These are phyloP conservation scores for Chaetodon auriga DNA, from an alignment of 2,113 vertebrate genomes.

Conservation along the genomic window DNA sequence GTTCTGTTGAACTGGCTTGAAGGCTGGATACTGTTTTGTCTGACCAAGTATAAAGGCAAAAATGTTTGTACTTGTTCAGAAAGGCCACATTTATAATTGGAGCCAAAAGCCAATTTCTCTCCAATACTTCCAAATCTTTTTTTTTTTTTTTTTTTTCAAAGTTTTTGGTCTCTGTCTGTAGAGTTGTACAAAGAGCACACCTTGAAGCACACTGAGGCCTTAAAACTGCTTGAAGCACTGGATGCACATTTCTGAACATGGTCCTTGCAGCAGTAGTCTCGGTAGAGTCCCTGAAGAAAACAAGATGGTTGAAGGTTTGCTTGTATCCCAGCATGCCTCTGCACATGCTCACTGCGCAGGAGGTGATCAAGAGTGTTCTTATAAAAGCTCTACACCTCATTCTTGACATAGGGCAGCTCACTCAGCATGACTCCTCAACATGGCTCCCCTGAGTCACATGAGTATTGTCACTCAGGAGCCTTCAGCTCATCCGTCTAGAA, in stretches of 20 bases:
- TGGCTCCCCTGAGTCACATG: slow-evolving; percentile 19
- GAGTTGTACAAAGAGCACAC: neutral
- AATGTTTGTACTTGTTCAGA: too few relatives aligned
- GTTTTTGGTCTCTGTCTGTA: neutral
- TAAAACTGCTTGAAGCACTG: too few relatives aligned
- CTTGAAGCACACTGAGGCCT: too few relatives aligned
- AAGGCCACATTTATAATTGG: neutral
- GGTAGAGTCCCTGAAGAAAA: neutral
- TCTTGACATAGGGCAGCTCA: slow-evolving; percentile 30
- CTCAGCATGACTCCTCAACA: slow-evolving; percentile 50
- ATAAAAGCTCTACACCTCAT: slow-evolving; percentile 15
- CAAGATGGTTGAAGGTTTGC: slow-evolving; percentile 1
- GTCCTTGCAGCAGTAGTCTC: too few relatives aligned
- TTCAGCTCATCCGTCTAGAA: slow-evolving; percentile 15
- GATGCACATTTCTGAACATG: too few relatives aligned
- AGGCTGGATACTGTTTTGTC: neutral
- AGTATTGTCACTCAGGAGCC: slow-evolving; percentile 25
- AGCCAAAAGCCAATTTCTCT: neutral
- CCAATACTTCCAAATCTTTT: neutral
- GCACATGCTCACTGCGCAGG: neutral
- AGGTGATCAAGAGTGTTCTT: slow-evolving; percentile 22
- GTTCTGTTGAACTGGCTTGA: neutral
- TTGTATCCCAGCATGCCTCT: slow-evolving; percentile 23
- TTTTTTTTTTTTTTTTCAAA: too few relatives aligned
- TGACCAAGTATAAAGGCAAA: too few relatives aligned